Evolutionary conservation across 2,113 vertebrate genomes (phyloP).

Genomic region (Anoplopoma fimbria): DNA sequence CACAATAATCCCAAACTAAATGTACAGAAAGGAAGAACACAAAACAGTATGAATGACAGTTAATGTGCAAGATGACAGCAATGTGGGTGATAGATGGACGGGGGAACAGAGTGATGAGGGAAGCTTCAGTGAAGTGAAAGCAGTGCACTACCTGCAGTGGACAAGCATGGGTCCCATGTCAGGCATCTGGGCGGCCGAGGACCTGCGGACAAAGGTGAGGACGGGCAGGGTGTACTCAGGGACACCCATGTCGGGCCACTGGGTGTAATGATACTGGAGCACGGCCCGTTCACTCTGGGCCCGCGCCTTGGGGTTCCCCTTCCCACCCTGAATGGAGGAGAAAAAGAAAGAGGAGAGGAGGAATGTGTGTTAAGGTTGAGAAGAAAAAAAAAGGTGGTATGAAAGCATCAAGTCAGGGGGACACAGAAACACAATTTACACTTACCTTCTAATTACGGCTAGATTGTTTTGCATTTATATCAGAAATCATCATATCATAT

Average conservation of each 20-base stretch:
- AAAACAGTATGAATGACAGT: neutral
- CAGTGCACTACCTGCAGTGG: constrained; percentile 90
- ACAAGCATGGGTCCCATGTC: constrained; percentile 93
- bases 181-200: constrained; percentile 86
- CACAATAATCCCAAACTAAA: too few relatives aligned
- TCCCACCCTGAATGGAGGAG: constrained; percentile 83
- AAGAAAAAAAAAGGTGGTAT: neutral
- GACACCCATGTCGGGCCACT: constrained; percentile 98
- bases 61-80: neutral
- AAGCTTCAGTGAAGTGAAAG: neutral
- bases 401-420: neutral
- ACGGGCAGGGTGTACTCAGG: constrained; percentile 94
- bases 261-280: constrained; percentile 96
- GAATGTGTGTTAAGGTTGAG: neutral
- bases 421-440: neutral
- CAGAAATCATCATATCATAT: neutral
- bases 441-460: neutral
- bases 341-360: neutral
- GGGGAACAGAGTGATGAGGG: neutral
- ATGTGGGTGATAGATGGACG: neutral
- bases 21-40: neutral
- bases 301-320: constrained; percentile 89
- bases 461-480: neutral
- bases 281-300: constrained; percentile 88
- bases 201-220: constrained; percentile 93